Conservation (phyloP, 2,888 invertebrate species). For the Diachrysia chrysitis region DNA sequence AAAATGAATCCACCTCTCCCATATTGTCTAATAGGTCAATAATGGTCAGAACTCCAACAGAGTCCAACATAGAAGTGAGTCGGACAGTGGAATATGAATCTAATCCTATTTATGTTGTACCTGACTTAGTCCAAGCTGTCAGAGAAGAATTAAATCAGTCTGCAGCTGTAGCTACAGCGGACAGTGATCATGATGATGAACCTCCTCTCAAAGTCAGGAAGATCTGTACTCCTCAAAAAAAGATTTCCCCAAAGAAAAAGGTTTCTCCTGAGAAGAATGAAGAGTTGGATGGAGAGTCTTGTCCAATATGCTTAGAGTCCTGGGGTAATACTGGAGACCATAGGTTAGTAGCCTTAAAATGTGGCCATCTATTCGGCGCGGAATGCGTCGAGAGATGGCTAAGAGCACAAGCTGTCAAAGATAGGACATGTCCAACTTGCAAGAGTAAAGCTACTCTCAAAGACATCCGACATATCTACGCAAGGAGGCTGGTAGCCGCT, state of each 20-base stretch:
- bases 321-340: conserved; percentile 97
- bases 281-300: conserved; percentile 92
- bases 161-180: conserved; percentile 37
- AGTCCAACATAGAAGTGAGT: not conserved
- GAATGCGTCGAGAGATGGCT: conserved; percentile 95
- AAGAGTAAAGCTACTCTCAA: conserved; percentile 92
- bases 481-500: conserved; percentile 92
- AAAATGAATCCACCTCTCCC: not conserved
- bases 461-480: conserved; percentile 94
- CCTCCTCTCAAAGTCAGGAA: not conserved
- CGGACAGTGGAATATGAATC: not conserved
- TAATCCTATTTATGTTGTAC: conserved; percentile 16
- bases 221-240: conserved; percentile 37
- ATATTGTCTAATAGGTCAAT: not conserved
- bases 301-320: conserved; percentile 96
- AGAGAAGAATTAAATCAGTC: conserved; percentile 40
- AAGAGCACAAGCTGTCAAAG: conserved; percentile 83
- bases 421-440: conserved; percentile 96
- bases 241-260: conserved; percentile 76
- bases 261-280: conserved; percentile 65
- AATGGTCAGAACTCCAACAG: not conserved
- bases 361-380: conserved; percentile 97
- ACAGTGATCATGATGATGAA: conserved; percentile 21
- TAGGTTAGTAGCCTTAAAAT: conserved; percentile 95
- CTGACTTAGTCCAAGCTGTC: not conserved